Conservation (phyloP, 1,140 invertebrate genomes). For the Papilio polytes region DNA sequence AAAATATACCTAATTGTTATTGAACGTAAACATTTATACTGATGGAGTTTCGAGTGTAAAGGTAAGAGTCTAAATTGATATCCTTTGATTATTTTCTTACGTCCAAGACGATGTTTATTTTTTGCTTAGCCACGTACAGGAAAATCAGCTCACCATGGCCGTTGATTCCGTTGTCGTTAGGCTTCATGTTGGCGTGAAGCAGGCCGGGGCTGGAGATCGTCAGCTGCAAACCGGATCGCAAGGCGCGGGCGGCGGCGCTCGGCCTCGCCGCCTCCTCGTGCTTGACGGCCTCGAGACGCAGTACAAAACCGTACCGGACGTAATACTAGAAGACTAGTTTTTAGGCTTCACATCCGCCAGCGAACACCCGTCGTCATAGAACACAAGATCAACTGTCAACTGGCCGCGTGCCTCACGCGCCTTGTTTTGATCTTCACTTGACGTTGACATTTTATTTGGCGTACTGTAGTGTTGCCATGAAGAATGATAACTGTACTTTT, state of each 20-base stretch:
- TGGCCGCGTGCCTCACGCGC: conserved; percentile 29
- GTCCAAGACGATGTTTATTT: not conserved
- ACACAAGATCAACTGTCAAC: not conserved
- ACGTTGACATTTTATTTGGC: conserved; percentile 23
- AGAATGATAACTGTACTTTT: no score
- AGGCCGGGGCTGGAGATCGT: not conserved
- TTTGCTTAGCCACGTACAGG: not conserved
- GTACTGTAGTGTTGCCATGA: not conserved
- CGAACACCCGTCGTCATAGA: not conserved
- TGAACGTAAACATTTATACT: not conserved
- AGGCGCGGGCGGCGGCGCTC: conserved; percentile 88
- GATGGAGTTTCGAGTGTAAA: not conserved
- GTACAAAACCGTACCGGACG: conserved; percentile 15
- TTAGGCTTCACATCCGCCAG: not conserved
- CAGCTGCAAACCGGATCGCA: conserved; percentile 32
- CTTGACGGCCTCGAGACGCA: conserved; percentile 85
- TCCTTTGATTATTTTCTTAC: not conserved
- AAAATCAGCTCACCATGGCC: conserved; percentile 27
- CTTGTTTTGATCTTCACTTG: conserved; percentile 35
- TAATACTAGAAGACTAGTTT: not conserved
- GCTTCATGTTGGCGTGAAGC: conserved; percentile 45
- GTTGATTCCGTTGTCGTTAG: conserved; percentile 30
- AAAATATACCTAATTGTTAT: not conserved
- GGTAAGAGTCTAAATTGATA: not conserved
- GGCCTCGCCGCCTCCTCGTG: conserved; percentile 83